These are phyloP conservation scores for Callipepla squamata DNA, from an alignment of 2,113 vertebrate species.

Conservation along the genomic window DNA sequence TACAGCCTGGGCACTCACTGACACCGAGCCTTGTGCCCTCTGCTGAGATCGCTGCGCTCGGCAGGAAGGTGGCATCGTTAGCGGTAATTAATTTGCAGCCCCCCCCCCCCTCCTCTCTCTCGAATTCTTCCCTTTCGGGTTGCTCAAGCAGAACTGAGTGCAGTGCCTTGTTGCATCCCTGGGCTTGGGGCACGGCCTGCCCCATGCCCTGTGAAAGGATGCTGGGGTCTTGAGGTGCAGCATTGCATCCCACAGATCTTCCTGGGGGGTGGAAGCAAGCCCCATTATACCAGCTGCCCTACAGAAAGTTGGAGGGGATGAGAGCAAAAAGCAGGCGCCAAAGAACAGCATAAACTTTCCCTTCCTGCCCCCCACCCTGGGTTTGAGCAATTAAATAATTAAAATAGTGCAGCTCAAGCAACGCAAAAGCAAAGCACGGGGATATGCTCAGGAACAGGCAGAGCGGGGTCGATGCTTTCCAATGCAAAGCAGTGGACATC, in stretches of 20 bases:
- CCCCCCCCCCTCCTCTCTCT: neutral
- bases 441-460: neutral
- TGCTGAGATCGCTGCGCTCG: slow-evolving; percentile 37
- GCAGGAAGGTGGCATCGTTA: slow-evolving; percentile 58
- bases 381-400: neutral
- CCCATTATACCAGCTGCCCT: neutral
- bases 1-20: neutral
- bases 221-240: neutral
- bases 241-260: neutral
- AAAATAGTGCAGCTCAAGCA: neutral
- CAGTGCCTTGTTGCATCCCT: neutral
- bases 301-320: neutral
- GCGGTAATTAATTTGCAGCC: slow-evolving; percentile 59
- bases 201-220: neutral
- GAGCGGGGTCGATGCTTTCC: neutral
- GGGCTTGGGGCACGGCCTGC: neutral
- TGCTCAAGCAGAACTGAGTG: neutral
- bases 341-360: neutral
- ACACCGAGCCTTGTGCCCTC: slow-evolving; percentile 1
- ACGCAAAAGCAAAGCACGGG: neutral
- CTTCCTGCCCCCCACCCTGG: neutral
- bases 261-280: neutral
- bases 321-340: neutral
- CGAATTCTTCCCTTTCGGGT: neutral
- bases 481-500: rapidly evolving